phyloP scores from a whole-genome alignment of 2,888 invertebrate species.

The Brachyopa scutellaris region DNA sequence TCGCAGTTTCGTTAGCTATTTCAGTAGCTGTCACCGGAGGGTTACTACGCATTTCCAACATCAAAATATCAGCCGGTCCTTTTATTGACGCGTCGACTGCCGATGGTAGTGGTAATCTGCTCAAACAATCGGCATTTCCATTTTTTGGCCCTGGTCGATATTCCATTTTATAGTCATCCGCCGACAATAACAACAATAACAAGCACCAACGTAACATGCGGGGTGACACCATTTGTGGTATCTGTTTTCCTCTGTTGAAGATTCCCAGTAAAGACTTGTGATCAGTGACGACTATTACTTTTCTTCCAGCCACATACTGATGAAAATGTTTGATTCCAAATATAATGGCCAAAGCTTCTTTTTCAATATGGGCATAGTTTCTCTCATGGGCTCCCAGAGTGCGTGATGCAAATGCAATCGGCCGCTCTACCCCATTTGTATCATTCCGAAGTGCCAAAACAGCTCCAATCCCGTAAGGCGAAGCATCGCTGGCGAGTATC shows the following conservation, averaged over 20 bases:
- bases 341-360: constrained; percentile 13
- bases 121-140: constrained; percentile 12
- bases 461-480: constrained; percentile 32
- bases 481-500: constrained; percentile 25
- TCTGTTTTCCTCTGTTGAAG: constrained; percentile 23
- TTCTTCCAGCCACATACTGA: constrained; percentile 29
- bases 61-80: constrained; percentile 13
- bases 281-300: constrained; percentile 26
- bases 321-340: constrained; percentile 27
- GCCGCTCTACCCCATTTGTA: neutral
- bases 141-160: neutral
- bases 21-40: neutral
- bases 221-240: constrained; percentile 32
- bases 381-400: constrained; percentile 11
- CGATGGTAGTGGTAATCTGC: constrained; percentile 6
- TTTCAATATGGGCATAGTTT: constrained; percentile 20
- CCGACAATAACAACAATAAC: constrained; percentile 16
- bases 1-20: constrained; percentile 2
- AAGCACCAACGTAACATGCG: constrained; percentile 35
- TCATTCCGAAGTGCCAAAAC: constrained; percentile 13
- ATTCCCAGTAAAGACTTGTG: constrained; percentile 38
- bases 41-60: constrained; percentile 16
- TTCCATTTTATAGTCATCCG: constrained; percentile 11
- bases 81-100: neutral
- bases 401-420: constrained; percentile 32